A percentile compares a stretch with the other conserved stretches of the same genome.
Evolutionary conservation across 2,888 invertebrate species (phyloP).

Genomic region (Troides aeacus): DNA sequence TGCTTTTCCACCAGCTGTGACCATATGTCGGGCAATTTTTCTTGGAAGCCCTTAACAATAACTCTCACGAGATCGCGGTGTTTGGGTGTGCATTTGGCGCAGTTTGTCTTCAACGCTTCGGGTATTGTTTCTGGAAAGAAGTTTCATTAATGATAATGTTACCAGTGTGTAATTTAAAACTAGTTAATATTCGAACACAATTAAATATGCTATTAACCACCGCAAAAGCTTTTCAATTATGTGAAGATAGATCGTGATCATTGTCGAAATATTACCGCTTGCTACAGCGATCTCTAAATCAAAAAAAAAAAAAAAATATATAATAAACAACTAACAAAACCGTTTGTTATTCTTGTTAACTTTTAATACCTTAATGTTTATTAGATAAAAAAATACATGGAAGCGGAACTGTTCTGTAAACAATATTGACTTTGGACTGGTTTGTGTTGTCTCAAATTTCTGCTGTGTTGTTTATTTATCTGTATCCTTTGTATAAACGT

Average conservation of each 20-base stretch:
- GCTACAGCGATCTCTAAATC: too few species aligned
- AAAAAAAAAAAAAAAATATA: too few species aligned
- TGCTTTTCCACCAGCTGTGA: constrained; percentile 82
- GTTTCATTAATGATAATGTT: neutral
- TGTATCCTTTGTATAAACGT: neutral
- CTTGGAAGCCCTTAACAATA: constrained; percentile 82
- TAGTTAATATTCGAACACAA: neutral
- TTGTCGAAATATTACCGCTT: too few species aligned
- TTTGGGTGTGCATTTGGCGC: constrained; percentile 83
- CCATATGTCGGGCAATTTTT: constrained; percentile 83
- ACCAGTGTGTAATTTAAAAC: neutral
- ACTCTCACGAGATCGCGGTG: constrained; percentile 79
- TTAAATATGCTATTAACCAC: too few species aligned
- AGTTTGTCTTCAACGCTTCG: constrained; percentile 68
- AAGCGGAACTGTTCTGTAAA: neutral
- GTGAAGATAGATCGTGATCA: too few species aligned
- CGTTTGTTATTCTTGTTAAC: neutral
- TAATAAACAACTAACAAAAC: neutral
- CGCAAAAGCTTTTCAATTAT: too few species aligned
- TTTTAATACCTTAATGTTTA: neutral
- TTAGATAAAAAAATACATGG: neutral
- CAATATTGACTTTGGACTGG: neutral
- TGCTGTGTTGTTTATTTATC: neutral
- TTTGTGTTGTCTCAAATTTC: neutral
- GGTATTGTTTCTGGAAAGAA: constrained; percentile 54